Evolutionary conservation across 2,113 vertebrate genomes (phyloP), one percentile per base, ranked within the genome.

Genomic region (Tretioscincus oriximinensis): DNA sequence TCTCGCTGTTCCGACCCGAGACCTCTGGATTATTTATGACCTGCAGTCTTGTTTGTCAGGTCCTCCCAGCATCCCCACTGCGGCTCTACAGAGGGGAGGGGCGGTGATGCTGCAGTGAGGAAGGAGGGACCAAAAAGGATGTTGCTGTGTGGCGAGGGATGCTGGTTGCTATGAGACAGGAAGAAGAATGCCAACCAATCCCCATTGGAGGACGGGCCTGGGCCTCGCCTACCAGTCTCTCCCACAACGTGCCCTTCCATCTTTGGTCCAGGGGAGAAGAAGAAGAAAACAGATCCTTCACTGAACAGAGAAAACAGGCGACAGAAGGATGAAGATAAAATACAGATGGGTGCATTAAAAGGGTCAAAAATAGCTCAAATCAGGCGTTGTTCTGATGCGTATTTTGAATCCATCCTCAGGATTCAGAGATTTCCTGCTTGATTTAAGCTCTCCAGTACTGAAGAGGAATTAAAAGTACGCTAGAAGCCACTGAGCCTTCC

Each of bases 91-190:
- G 49, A 28, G 21, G 49, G 65, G 82, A 28, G 10, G 65, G 71
- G 72, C 54, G 5, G 3, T 4, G 5, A 73, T 86, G 85, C 88
- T 87, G 90, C 88, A 88, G 89, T 85, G 80, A 84, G 84, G 90
- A 64, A 81, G 89, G 78, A 22, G 65, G 80, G 80, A 29, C 80
- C 49, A 11, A 18, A 82, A 81, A 41, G 82, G 86, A 90, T 81
- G 87, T 76, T 82, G 87, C 72, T 85, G 86, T 64, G 76, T 77
- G 75, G 79, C 63, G 71, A 84, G 86, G 73, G 90, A 90, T 91
- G 84, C 87, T 51, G 88, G 91, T 93, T 92, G 90, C 91, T 89
- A 92, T 83, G 92, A 88, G 78, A 92, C 85, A 51, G 68, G 47
- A 89, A 88, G 78, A 77, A 81, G 70, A 71, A 77, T 66, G 69